Conservation (phyloP, 2,797 vertebrate genomes). For the Onychomys torridus region DNA sequence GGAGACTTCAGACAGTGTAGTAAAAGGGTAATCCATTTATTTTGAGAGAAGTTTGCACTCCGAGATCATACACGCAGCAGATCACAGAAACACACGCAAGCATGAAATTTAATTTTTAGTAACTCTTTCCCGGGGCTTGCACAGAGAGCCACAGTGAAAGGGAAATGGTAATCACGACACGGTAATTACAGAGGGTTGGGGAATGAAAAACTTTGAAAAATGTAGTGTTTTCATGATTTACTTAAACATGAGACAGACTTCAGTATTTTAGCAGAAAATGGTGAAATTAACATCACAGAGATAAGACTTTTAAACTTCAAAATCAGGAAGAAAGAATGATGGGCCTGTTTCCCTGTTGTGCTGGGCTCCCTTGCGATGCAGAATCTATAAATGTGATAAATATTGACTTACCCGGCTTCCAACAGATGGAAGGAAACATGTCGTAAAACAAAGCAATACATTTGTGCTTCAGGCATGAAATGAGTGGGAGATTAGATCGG, state of each 20-base stretch:
- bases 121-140: slow-evolving; percentile 89
- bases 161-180: slow-evolving; percentile 84
- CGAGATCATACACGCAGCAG: slow-evolving; percentile 90
- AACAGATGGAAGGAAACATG: slow-evolving; percentile 65
- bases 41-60: slow-evolving; percentile 91
- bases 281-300: neutral
- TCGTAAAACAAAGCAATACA: slow-evolving; percentile 63
- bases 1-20: slow-evolving; percentile 88
- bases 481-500: slow-evolving; percentile 70
- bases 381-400: slow-evolving; percentile 73
- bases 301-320: slow-evolving; percentile 64
- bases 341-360: neutral
- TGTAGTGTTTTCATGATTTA: slow-evolving; percentile 4
- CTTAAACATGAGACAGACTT: slow-evolving; percentile 44
- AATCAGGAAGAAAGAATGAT: slow-evolving; percentile 13
- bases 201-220: slow-evolving; percentile 81
- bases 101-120: slow-evolving; percentile 92
- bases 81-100: slow-evolving; percentile 92
- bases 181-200: slow-evolving; percentile 85
- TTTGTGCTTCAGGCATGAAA: slow-evolving; percentile 79
- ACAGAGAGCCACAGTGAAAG: slow-evolving; percentile 84
- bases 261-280: slow-evolving; percentile 66
- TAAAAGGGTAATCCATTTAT: slow-evolving; percentile 92
- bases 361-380: slow-evolving; percentile 26
- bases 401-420: slow-evolving; percentile 65